Base-by-base conservation (phyloP, 2,113 vertebrate species). In the Nyctereutes procyonoides region DNA sequence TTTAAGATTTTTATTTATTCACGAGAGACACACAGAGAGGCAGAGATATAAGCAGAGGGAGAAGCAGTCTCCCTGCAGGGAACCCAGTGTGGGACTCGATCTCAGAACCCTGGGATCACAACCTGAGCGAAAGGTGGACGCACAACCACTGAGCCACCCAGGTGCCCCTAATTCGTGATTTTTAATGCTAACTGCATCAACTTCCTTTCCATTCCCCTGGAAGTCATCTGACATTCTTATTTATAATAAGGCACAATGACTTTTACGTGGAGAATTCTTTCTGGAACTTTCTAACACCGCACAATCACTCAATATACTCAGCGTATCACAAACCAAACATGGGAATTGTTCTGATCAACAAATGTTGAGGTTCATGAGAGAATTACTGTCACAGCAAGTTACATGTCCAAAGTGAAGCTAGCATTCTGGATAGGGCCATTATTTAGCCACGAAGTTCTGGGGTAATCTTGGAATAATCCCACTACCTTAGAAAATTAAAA, bases 201-300 rank as follows among this genome's bases (percentile, higher is more conserved):
- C 38, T 69, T 79, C 62, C 67, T 88, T 17, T 43, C 73, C 62
- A 87, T 89, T 90, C 71, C 93, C 60, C 55, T 28, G n/a, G 51
- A 97, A 93, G 35, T 30, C 65, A 86, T 62, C 6, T 60, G 55
- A 90, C 55, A 90, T 95, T 95, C 71, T 96, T 96, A 73, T 58
- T 84, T 71, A 60, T 3, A 79, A 11, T 51, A 77, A 88, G 20
- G 90, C 24, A 67, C 43, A 55, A 69, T 88, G 90, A 93, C 86
- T 93, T 95, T 91, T 95, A 90, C 32, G 32, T 76, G 51, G 8
- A 80, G 56, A 83, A 90, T 90, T 96, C 14, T 58, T 95, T 88
- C 92, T 81, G 87, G 85, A 96, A 63, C 90, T 93, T 90, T 58
- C 53, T 69, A 55, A 48, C 15, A 24, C 22, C 28, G 63, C 2